These are phyloP conservation scores for Tachyglossus aculeatus DNA, from an alignment of 2,797 vertebrate species.

Conservation along the genomic window DNA sequence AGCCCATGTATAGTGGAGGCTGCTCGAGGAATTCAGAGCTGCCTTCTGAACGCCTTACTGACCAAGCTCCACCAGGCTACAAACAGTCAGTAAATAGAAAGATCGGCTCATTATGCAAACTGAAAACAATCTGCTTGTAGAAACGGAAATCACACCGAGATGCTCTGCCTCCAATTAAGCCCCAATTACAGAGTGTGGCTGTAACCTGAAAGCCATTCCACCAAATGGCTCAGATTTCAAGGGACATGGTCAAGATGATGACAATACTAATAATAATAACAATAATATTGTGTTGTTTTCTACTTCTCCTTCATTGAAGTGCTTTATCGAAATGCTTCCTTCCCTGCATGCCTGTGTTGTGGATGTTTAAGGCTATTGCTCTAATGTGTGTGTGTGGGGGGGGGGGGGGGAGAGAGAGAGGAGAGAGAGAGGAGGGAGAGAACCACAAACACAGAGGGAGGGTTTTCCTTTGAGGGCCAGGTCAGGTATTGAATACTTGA, in stretches of 20 bases:
- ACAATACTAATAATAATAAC: slow-evolving; percentile 19
- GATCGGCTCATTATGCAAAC: slow-evolving; percentile 61
- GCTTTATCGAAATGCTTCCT: neutral
- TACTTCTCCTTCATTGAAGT: slow-evolving; percentile 6
- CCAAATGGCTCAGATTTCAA: slow-evolving; percentile 40
- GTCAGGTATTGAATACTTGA: neutral
- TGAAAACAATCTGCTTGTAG: slow-evolving; percentile 56
- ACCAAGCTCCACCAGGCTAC: slow-evolving; percentile 48
- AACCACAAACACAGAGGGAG: neutral
- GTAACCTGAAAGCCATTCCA: slow-evolving; percentile 37
- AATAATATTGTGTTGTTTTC: slow-evolving; percentile 24
- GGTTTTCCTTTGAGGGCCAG: neutral
- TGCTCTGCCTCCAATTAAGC: slow-evolving; percentile 57
- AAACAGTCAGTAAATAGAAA: slow-evolving; percentile 61
- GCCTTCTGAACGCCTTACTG: slow-evolving; percentile 37
- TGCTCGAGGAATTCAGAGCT: no score
- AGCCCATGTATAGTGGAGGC: no score
- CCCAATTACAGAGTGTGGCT: slow-evolving; percentile 31
- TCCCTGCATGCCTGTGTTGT: neutral
- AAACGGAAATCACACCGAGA: slow-evolving; percentile 35
- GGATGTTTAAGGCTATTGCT: neutral
- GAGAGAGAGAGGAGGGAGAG: neutral
- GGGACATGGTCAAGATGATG: slow-evolving; percentile 21
- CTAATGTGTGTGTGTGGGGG: neutral
- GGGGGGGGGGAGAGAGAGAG: accelerated